phyloP scores from a whole-genome alignment of 2,113 vertebrate species.

The Pterocles gutturalis region DNA sequence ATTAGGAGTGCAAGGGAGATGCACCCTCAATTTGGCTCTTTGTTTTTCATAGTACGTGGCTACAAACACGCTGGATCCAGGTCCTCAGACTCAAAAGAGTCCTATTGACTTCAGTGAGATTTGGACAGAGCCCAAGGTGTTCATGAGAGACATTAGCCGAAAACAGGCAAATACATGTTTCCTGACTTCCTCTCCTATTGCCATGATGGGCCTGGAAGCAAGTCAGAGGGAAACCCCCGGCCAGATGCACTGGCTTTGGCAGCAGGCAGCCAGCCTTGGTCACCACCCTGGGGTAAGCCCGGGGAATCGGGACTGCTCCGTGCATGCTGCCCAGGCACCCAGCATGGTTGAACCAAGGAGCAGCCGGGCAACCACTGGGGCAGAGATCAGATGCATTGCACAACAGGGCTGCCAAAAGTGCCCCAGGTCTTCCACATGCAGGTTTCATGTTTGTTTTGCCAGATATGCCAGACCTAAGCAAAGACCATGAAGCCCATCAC shows the following conservation, averaged over 20 bases:
- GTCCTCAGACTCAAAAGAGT: background rate
- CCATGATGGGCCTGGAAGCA: background rate
- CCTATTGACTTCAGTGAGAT: background rate
- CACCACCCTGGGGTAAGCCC: background rate
- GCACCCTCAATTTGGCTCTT: background rate
- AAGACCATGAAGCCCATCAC: background rate
- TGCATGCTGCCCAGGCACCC: background rate
- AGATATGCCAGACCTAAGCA: background rate
- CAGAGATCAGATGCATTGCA: background rate
- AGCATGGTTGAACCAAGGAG: background rate
- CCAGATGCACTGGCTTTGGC: background rate
- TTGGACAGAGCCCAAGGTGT: background rate
- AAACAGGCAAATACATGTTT: background rate
- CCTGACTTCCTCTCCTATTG: background rate
- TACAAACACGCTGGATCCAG: background rate
- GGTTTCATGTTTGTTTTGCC: background rate
- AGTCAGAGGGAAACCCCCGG: background rate
- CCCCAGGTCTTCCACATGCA: background rate
- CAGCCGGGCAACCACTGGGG: background rate
- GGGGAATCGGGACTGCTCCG: background rate
- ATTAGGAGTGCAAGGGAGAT: background rate
- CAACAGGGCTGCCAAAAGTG: background rate
- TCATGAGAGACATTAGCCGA: background rate
- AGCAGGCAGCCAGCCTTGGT: background rate
- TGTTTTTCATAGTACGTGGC: background rate